These are phyloP conservation scores for Caenorhabditis brenneri DNA, from an alignment of 1,140 invertebrate genomes.

Conservation along the genomic window DNA sequence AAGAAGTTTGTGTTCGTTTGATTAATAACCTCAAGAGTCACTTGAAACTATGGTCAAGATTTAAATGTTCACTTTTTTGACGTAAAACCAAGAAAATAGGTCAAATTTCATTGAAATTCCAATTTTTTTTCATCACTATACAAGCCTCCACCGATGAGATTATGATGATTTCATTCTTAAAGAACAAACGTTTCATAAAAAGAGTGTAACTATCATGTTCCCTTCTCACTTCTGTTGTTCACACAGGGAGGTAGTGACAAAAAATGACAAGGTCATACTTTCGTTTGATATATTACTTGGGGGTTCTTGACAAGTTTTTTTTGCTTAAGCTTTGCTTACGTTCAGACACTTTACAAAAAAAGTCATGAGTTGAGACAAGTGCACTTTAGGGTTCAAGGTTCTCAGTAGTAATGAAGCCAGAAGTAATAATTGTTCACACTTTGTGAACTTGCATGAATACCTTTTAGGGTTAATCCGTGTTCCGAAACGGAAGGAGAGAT, in stretches of 20 bases:
- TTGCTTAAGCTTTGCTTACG: not conserved
- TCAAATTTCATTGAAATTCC: too few relatives aligned
- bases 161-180: not conserved
- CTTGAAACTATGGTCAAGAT: too few relatives aligned
- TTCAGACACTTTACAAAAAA: not conserved
- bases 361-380: not conserved
- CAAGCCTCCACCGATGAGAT: too few relatives aligned
- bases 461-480: not conserved
- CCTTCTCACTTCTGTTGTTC: not conserved
- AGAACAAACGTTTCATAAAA: not conserved
- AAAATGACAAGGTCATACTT: not conserved
- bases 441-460: too few relatives aligned
- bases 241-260: not conserved
- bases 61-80: too few relatives aligned
- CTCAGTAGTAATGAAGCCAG: too few relatives aligned
- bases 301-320: not conserved
- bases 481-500: not conserved
- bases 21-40: too few relatives aligned
- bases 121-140: too few relatives aligned
- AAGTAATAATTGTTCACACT: too few relatives aligned
- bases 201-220: not conserved
- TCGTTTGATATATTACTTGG: constrained; percentile 21
- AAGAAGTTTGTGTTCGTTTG: too few relatives aligned
- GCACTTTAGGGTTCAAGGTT: too few relatives aligned
- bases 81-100: too few relatives aligned